Evolutionary conservation across 1,140 invertebrate species (phyloP), one percentile per base, ranked within the genome.

Genomic region (Pristionchus pacificus): DNA sequence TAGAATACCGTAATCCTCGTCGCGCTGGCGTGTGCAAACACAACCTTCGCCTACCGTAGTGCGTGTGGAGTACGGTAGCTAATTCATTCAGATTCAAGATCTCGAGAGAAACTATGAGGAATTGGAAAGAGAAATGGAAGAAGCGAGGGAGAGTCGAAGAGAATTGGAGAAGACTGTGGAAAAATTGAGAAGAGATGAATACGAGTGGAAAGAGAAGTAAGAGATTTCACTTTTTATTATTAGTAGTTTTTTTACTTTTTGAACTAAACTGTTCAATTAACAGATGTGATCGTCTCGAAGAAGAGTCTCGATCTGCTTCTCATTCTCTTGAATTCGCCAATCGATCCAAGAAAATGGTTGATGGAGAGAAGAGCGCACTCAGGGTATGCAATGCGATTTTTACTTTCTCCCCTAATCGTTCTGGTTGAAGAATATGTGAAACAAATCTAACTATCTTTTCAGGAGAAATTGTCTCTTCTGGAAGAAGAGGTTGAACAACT

Each of bases 161-260:
- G 30, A 68, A 25, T n/a, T 75, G n/a, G 74, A 76, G 31, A 75
- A 58, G 58, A 29, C 25, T 72, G 13, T 30, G 66, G 60, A 49
- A 49, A 49, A 49, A 19, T 6, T 49, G 19, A 49, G 19, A 19
- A 49, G 6, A 49, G 19, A 10, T 6, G 38, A 49, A 49, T 6
- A 49, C 6, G 38, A 49, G 38, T 10, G 38, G 38, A 49, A 49
- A 49, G 38, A 19, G 38, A 49, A 49, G 38, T 10, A 10, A 10
- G 38, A 49, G 38, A n/a, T n/a, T n/a, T n/a, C n/a, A n/a, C n/a
- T n/a, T n/a, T n/a, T n/a, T n/a, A n/a, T n/a, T n/a, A n/a, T n/a
- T n/a, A n/a, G n/a, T n/a, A n/a, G n/a, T n/a, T n/a, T n/a, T n/a
- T n/a, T n/a, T n/a, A n/a, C n/a, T n/a, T n/a, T n/a, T n/a, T n/a